These are phyloP conservation scores for Capricornis sumatraensis DNA, from an alignment of 2,113 vertebrate genomes.

Conservation along the genomic window DNA sequence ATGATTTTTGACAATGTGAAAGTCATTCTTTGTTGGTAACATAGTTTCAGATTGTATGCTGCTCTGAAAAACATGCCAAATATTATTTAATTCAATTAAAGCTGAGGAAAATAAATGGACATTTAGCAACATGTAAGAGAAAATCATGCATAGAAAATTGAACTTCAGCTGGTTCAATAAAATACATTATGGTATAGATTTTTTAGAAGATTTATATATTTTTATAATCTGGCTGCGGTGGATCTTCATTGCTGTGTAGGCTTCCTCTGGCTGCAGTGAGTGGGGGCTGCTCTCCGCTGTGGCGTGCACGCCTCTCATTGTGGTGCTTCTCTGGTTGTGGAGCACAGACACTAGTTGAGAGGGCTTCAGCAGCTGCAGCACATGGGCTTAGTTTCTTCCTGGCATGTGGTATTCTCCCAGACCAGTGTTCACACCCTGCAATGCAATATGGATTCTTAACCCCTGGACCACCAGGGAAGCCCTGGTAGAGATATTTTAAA, in stretches of 20 bases:
- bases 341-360: background rate
- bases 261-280: background rate
- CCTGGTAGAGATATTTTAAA: constrained; percentile 28
- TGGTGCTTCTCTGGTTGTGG: background rate
- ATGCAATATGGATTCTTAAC: background rate
- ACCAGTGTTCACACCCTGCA: background rate
- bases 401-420: background rate
- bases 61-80: constrained; percentile 17
- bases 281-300: fast-evolving
- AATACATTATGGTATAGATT: constrained; percentile 38
- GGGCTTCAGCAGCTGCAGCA: background rate
- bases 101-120: constrained; percentile 61
- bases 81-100: constrained; percentile 79
- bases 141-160: constrained; percentile 53
- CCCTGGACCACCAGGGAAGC: background rate
- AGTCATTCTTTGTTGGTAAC: constrained; percentile 24
- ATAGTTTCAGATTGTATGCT: constrained; percentile 4
- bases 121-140: constrained; percentile 63
- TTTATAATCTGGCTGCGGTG: background rate
- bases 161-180: constrained; percentile 70
- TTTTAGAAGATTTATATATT: background rate
- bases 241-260: background rate
- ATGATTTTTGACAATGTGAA: constrained; percentile 50
- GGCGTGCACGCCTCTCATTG: fast-evolving
- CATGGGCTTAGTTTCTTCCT: background rate